Base-by-base conservation (phyloP, 2,797 vertebrate genomes). In the Lepilemur ruficaudatus region DNA sequence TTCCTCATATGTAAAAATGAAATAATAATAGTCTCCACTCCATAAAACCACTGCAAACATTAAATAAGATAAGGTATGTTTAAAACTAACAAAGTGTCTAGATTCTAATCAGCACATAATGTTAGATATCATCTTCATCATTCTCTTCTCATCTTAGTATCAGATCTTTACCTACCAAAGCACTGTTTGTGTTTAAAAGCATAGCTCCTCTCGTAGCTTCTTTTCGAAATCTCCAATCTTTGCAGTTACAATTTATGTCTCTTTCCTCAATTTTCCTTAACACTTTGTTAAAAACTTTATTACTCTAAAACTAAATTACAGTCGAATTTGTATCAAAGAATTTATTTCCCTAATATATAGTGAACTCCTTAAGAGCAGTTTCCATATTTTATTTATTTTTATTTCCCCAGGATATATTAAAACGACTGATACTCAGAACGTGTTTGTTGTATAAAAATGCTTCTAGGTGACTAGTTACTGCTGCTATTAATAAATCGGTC, bases 281-380 rank as follows among this genome's bases (percentile, higher is more conserved):
- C 9, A 76, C 52, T 70, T 92, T 86, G 46, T 82, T 28, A 28
- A 59, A 84, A 50, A 4, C 2, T 87, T 88, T 80, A 84, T 91
- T 88, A 72, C 52, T 94, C 50, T 67, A 35, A 88, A 87, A 87
- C 32, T 76, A 50, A 90, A 84, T 91, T 93, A 84, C 2, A 50
- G 3, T 84, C 52, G 65, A 61, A 22, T 15, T 88, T 91, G 1
- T 83, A 76, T 65, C 46, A 52, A 61, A 89, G 7, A 88, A 89
- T 80, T 95, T 83, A 75, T 94, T 93, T 90, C 41, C 82, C 20
- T 59, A 93, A 94, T 84, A 96, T 70, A 76, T 17, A 73, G 7
- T 41, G 35, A 96, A 69, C 22, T 87, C 14, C 59, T 92, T 73
- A 93, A 57, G n/a, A 94, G 30, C 10, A 81, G 18, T 67, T 92